Evolutionary conservation across 2,888 invertebrate genomes (phyloP), one percentile per base, ranked within the genome.

Genomic region (Perizoma flavofasciatum): DNA sequence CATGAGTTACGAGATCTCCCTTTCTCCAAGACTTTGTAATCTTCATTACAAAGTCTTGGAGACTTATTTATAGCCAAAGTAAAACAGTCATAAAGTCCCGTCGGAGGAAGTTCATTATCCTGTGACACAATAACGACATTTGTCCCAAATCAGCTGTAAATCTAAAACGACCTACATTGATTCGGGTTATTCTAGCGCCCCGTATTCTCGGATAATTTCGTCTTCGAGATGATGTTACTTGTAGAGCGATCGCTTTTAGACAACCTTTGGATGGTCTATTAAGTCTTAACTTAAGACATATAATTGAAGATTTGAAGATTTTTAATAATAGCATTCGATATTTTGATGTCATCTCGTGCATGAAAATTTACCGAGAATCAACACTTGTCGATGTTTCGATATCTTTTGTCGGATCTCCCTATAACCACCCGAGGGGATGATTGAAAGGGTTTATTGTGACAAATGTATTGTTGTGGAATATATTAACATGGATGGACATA

Each of bases 401-500:
- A 44, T 45, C 39, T 49, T 59, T 49, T 68, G 65, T 60, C 64
- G 66, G 68, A 69, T 69, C 60, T 61, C 67, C 69, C 67, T 66
- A 50, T 68, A 56, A 59, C 50, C 50, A 50, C 68, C 69, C 59
- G 51, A 32, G 40, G 70, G 66, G 63, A 74, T 73, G 68, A 72
- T 74, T 62, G 68, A 72, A 73, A 70, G 67, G 69, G 72, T 69
- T 55, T 68, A 54, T 44, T n/a, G n/a, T n/a, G n/a, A 67, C 67
- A 69, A 50, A 68, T 68, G 65, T 70, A 66, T 67, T 66, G 63
- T 63, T 60, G 40, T 22, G n/a, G 45, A 53, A 40, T 49, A 45
- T 45, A 22, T 48, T 41, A 9, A 49, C 4, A 8, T 39, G 11
- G n/a, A 7, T 11, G 46, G 32, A 33, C 6, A 33, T 7, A 33